These are phyloP conservation scores for Akabosia matsudoensis DNA, from an alignment of 1,140 invertebrate species.

Conservation along the genomic window DNA sequence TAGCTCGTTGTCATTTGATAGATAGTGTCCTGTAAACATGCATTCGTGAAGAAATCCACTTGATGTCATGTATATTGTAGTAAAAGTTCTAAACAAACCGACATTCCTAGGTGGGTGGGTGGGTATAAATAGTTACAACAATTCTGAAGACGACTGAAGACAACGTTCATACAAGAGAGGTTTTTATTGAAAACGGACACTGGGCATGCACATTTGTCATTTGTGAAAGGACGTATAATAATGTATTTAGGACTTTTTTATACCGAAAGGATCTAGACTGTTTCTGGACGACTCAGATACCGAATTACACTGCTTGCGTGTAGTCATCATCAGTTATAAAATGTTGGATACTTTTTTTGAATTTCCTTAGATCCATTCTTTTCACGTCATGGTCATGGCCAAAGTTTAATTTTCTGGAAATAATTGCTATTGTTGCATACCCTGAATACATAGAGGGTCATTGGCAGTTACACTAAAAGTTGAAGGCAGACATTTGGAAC, in stretches of 20 bases:
- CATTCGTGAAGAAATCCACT: background rate
- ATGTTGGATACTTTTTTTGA: background rate
- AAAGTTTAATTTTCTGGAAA: slow-evolving; percentile 26
- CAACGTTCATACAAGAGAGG: background rate
- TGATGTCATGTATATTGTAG: too few relatives aligned
- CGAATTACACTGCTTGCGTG: background rate
- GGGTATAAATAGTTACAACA: too few relatives aligned
- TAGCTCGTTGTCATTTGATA: background rate
- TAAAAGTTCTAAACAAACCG: too few relatives aligned
- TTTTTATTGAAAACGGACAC: slow-evolving; percentile 12
- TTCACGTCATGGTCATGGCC: slow-evolving; percentile 24
- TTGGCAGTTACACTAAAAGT: background rate
- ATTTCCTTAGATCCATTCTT: slow-evolving; percentile 2
- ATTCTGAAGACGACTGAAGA: too few relatives aligned
- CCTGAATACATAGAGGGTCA: background rate
- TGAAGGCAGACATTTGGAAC: background rate
- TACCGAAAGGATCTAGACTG: too few relatives aligned
- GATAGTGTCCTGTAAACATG: background rate
- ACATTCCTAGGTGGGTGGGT: too few relatives aligned
- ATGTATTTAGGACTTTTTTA: too few relatives aligned
- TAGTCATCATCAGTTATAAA: background rate
- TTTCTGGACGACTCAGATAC: too few relatives aligned
- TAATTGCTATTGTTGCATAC: slow-evolving; percentile 13
- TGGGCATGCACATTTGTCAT: slow-evolving; percentile 15
- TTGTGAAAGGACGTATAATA: background rate